Evolutionary conservation across 2,888 invertebrate genomes (phyloP).

Genomic region (Hemicrepidius hirtus): DNA sequence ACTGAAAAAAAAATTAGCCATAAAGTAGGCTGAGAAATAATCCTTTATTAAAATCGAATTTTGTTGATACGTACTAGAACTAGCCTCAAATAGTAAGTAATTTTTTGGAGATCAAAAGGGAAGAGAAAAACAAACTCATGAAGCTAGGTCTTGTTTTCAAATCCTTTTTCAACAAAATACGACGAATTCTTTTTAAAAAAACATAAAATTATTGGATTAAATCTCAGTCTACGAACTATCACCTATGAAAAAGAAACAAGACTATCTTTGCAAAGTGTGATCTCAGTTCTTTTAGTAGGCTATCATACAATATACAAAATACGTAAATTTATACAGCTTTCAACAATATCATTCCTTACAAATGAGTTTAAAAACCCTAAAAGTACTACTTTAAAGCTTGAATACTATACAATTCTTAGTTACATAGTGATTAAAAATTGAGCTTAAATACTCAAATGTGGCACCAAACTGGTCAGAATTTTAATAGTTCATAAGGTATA

Average conservation of each 20-base stretch:
- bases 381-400: constrained; percentile 70
- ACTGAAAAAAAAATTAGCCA: constrained; percentile 42
- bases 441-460: constrained; percentile 72
- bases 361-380: constrained; percentile 68
- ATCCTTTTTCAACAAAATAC: too few species aligned
- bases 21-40: constrained; percentile 36
- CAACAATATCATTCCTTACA: constrained; percentile 62
- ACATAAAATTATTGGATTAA: not conserved
- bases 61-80: too few species aligned
- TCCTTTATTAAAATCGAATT: not conserved
- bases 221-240: constrained; percentile 14
- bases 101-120: not conserved
- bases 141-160: too few species aligned
- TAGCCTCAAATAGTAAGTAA: too few species aligned
- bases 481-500: constrained; percentile 62
- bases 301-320: constrained; percentile 70
- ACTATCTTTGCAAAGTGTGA: constrained; percentile 64
- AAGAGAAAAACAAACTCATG: too few species aligned
- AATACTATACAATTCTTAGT: constrained; percentile 65
- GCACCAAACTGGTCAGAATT: constrained; percentile 72
- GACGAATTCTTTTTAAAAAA: not conserved
- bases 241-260: constrained; percentile 52
- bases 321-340: constrained; percentile 67
- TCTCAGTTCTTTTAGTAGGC: constrained; percentile 63
- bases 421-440: constrained; percentile 67